Percentiles rank a stretch among this genome's conserved stretches.
Evolutionary conservation across 2,888 invertebrate species (phyloP).

Genomic region (Caenorhabditis japonica): DNA sequence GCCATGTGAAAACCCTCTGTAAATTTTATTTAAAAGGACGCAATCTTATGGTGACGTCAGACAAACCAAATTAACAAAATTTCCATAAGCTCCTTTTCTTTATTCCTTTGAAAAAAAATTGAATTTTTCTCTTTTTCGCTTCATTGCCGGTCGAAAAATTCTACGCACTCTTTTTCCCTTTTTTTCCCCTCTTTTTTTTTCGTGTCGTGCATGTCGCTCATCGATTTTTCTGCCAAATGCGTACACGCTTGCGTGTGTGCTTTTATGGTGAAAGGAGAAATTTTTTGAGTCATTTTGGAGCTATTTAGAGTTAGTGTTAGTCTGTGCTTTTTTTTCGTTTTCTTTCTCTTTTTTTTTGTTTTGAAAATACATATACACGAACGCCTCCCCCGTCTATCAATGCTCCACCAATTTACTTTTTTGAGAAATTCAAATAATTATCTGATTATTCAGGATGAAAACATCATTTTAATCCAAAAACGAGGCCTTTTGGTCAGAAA

Average conservation of each 20-base stretch:
- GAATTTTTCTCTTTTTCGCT: constrained; percentile 21
- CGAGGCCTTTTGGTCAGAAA: too few relatives aligned
- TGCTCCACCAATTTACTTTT: background rate
- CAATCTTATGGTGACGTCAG: too few relatives aligned
- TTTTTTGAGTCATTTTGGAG: background rate
- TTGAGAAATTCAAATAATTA: too few relatives aligned
- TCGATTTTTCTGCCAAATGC: background rate
- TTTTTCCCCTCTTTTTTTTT: constrained; percentile 1
- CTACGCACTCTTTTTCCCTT: constrained; percentile 14
- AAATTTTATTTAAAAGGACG: too few relatives aligned
- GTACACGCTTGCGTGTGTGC: background rate
- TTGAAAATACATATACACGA: constrained; percentile 10
- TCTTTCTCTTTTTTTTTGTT: constrained; percentile 13
- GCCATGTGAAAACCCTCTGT: too few relatives aligned
- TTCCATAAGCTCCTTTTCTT: too few relatives aligned
- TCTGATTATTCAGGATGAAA: too few relatives aligned
- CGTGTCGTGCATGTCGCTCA: background rate
- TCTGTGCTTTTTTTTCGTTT: constrained; percentile 17
- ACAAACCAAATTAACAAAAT: too few relatives aligned
- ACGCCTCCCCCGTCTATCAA: constrained; percentile 7
- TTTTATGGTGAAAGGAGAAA: background rate
- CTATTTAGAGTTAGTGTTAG: background rate
- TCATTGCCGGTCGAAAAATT: too few relatives aligned
- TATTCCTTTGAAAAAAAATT: too few relatives aligned
- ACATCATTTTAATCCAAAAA: too few relatives aligned